Conservation (phyloP, 2,113 vertebrate genomes). For the Tachycineta bicolor region DNA sequence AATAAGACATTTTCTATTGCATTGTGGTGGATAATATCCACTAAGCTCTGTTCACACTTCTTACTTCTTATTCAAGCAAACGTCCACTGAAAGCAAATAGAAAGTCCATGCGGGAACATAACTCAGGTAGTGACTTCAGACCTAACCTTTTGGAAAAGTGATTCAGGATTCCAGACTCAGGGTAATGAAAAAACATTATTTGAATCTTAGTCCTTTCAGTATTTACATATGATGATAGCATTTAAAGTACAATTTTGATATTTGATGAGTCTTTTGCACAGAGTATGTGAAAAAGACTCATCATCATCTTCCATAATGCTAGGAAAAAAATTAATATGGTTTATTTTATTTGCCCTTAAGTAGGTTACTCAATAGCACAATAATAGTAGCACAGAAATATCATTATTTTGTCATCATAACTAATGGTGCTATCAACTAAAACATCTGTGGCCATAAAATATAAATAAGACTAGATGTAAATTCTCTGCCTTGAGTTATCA, state of each 20-base stretch:
- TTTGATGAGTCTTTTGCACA: neutral
- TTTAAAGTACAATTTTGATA: neutral
- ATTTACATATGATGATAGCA: neutral
- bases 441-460: neutral
- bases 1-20: neutral
- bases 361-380: neutral
- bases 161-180: neutral
- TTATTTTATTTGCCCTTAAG: neutral
- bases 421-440: neutral
- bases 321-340: neutral
- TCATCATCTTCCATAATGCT: neutral
- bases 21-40: neutral
- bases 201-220: neutral
- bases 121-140: slow-evolving; percentile 30
- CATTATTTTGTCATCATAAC: neutral
- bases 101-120: slow-evolving; percentile 17
- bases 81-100: neutral
- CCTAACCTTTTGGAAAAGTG: neutral
- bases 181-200: neutral
- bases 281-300: neutral
- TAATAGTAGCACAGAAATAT: neutral
- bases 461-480: neutral
- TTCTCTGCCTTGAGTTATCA: neutral
- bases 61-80: neutral
- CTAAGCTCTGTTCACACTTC: neutral